Evolutionary conservation across 2,797 vertebrate genomes (phyloP).

Genomic region (Halcyon leucocephala): DNA sequence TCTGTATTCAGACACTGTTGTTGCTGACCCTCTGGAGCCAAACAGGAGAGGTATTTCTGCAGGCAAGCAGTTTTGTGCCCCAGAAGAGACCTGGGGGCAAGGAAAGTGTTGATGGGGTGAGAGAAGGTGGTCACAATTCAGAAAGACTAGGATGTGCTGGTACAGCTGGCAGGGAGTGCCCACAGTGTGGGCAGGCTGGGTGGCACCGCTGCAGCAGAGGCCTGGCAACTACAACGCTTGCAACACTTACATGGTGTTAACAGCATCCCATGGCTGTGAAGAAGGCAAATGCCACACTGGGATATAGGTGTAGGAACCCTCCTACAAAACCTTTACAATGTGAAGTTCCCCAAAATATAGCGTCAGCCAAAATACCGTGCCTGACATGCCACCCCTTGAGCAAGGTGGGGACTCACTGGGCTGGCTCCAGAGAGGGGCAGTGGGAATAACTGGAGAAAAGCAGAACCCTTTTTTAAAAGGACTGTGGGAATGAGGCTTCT

Average conservation of each 20-base stretch:
- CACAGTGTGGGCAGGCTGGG: not conserved
- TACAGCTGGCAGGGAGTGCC: not conserved
- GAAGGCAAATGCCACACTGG: not conserved
- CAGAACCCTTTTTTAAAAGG: not conserved
- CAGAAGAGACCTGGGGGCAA: not conserved
- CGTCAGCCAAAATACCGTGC: not conserved
- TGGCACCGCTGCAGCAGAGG: rapidly evolving
- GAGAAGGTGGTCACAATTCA: not conserved
- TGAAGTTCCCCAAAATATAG: not conserved
- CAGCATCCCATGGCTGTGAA: not conserved
- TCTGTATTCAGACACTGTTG: not conserved
- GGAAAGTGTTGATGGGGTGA: not conserved
- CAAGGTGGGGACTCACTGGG: not conserved
- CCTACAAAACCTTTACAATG: not conserved
- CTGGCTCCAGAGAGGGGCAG: not conserved
- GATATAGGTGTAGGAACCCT: not conserved
- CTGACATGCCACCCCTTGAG: not conserved
- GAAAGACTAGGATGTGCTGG: not conserved
- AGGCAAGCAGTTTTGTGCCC: not conserved
- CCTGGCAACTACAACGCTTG: rapidly evolving
- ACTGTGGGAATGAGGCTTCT: not conserved
- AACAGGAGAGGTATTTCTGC: not conserved
- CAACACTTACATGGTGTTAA: not conserved
- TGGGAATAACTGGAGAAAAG: not conserved
- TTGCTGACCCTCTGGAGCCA: not conserved